Evolutionary conservation across 2,113 vertebrate species (phyloP), one percentile per base, ranked within the genome.

Genomic region (Podarcis muralis): DNA sequence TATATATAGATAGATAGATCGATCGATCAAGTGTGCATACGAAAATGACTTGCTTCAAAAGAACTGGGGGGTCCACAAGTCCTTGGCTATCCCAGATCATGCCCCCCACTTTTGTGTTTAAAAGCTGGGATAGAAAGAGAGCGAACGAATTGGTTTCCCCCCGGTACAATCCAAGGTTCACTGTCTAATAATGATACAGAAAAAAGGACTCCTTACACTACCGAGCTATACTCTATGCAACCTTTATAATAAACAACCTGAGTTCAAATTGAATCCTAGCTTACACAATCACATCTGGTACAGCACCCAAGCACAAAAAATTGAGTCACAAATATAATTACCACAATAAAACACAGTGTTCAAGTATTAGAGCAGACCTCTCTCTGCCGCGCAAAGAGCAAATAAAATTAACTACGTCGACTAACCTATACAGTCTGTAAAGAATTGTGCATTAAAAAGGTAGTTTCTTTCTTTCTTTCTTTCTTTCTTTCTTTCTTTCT

Each of bases 381-480:
- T 94, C 94, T 95, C 97, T 95, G 97, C 97, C 83, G 59, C 96
- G 91, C 95, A 96, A 97, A 96, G 87, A 97, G 97, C 95, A 95
- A 97, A 97, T 97, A 97, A 98, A 97, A 97, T 98, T 97, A 97
- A 96, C 96, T 96, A 97, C 95, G 65, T 94, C 94, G 93, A 96
- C 96, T 97, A 97, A 97, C 94, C 95, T 96, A 94, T 90, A 97
- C 96, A 97, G 96, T 97, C 96, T 88, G 91, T 94, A 95, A 96
- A 97, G 97, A 98, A 95, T 97, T 98, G 98, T 99, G 98, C 98
- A 98, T 98, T 97, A 97, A 96, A 97, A 98, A 98, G 97, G 98
- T 98, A 99, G 98, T 97, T 97, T 83, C 8, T 30, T 72, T 72
- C 71, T 72, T 72, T 72, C 71, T 43, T 87, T 59, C 15, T 66